Percentiles rank a stretch among this genome's conserved stretches.
These are phyloP conservation scores for Cichlasoma orientale DNA, from an alignment of 2,797 vertebrate genomes.

Conservation along the genomic window DNA sequence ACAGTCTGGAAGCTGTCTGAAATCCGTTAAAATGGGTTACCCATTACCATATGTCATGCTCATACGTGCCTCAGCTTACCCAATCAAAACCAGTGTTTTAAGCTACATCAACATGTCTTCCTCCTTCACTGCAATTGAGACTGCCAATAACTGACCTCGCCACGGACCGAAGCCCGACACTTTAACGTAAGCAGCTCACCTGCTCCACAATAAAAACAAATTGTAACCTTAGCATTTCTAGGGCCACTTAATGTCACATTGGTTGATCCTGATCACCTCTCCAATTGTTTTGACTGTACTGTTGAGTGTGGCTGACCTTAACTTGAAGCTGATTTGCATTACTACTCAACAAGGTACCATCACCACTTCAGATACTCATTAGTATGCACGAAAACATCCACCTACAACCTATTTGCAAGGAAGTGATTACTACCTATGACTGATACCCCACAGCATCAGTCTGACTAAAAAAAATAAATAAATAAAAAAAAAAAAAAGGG, in stretches of 20 bases:
- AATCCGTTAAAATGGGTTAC: background rate
- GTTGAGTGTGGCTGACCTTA: background rate
- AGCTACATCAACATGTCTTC: background rate
- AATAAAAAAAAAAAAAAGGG: no score
- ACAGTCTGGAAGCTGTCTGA: background rate
- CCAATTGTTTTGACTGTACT: background rate
- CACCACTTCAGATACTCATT: background rate
- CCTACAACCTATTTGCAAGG: background rate
- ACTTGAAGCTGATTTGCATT: background rate
- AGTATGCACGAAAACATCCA: slow-evolving; percentile 15
- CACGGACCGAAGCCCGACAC: background rate
- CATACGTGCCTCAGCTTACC: background rate
- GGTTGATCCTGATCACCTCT: background rate
- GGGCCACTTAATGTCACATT: background rate
- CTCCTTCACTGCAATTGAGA: background rate
- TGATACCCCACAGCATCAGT: background rate
- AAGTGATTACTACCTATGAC: slow-evolving; percentile 1
- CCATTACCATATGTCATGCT: background rate
- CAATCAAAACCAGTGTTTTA: background rate
- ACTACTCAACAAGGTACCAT: background rate
- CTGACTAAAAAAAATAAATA: background rate
- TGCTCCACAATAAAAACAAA: background rate
- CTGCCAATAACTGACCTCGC: background rate
- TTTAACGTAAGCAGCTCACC: background rate
- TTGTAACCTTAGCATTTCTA: background rate